Evolutionary conservation across 2,888 invertebrate genomes (phyloP).

Genomic region (Rotaria socialis): DNA sequence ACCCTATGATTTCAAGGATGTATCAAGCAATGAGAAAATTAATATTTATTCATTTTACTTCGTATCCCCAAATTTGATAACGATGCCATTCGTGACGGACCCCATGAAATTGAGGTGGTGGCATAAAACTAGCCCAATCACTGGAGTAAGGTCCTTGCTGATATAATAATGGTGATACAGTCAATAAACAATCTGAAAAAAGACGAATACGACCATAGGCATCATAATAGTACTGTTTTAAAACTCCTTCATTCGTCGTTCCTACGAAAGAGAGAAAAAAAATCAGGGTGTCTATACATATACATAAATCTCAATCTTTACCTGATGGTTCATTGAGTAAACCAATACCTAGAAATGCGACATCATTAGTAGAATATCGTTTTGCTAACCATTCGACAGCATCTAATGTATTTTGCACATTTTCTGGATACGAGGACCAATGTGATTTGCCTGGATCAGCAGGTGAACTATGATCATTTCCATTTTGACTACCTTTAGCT

Average conservation of each 20-base stretch:
- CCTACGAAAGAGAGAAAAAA: background rate
- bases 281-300: too few species aligned
- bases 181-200: background rate
- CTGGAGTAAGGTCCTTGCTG: background rate
- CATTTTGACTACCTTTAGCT: conserved; percentile 22
- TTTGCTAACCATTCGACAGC: background rate
- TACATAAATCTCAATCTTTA: too few species aligned
- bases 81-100: conserved; percentile 8
- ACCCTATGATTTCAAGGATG: too few species aligned
- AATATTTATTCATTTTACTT: background rate
- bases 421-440: background rate
- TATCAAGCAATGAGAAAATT: too few species aligned
- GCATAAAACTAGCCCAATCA: background rate
- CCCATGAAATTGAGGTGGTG: background rate
- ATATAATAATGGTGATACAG: background rate
- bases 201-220: background rate
- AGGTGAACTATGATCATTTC: conserved; percentile 4
- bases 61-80: conserved; percentile 16
- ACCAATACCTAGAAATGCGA: background rate
- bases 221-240: background rate
- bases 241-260: background rate
- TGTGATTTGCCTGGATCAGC: background rate
- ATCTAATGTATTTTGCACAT: background rate
- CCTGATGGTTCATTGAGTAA: conserved; percentile 9
- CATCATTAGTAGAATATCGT: background rate